Evolutionary conservation across 2,113 vertebrate species (phyloP).

Genomic region (Xiphophorus maculatus): DNA sequence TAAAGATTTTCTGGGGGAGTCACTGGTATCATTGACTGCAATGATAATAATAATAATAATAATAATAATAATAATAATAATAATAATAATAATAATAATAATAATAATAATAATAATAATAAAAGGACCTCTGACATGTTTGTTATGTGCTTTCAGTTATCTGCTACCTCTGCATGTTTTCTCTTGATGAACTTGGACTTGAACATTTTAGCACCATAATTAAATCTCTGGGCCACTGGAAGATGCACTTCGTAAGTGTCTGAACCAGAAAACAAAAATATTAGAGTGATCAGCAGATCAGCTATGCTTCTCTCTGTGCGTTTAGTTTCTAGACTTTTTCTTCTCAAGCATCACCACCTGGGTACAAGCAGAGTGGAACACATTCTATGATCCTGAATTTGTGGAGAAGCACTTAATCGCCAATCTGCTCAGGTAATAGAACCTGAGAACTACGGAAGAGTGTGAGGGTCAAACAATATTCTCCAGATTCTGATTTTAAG

Average conservation of each 20-base stretch:
- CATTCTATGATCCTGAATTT: conserved; percentile 81
- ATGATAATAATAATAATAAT: too few species aligned
- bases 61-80: too few species aligned
- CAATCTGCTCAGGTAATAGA: conserved; percentile 84
- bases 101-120: neutral
- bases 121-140: neutral
- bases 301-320: conserved; percentile 1
- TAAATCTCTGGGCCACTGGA: conserved; percentile 81
- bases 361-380: conserved; percentile 91
- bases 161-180: conserved; percentile 88
- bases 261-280: conserved; percentile 1
- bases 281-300: neutral
- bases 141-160: conserved; percentile 79
- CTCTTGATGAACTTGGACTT: conserved; percentile 86
- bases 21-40: too few species aligned
- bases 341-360: conserved; percentile 86
- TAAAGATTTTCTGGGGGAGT: too few species aligned
- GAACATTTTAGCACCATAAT: conserved; percentile 83
- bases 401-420: conserved; percentile 85
- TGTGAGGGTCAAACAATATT: too few species aligned
- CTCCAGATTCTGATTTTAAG: too few species aligned
- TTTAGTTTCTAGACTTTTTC: conserved; percentile 91
- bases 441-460: too few species aligned
- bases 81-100: too few species aligned
- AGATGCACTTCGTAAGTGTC: conserved; percentile 85